These are phyloP conservation scores for Quadroppia sp. DNA, from an alignment of 2,888 invertebrate species.

Conservation along the genomic window DNA sequence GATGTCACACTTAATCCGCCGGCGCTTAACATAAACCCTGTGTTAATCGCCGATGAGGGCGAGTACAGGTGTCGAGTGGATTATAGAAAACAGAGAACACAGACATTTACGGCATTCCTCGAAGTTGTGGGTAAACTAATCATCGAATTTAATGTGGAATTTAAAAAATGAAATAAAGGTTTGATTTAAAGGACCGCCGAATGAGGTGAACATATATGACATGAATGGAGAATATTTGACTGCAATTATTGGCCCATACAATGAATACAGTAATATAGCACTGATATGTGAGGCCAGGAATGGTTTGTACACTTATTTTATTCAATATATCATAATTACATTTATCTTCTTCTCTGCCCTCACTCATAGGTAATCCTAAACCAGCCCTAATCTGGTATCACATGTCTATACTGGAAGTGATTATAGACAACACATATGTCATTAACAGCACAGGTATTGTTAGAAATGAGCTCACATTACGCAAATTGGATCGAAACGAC, in stretches of 20 bases:
- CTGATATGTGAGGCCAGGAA: slow-evolving; percentile 81
- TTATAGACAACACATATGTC: slow-evolving; percentile 46
- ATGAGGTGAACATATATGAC: slow-evolving; percentile 77
- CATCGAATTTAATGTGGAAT: too few relatives aligned
- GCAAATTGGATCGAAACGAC: slow-evolving; percentile 43
- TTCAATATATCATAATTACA: not conserved
- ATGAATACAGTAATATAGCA: slow-evolving; percentile 77
- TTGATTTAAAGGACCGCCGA: slow-evolving; percentile 68
- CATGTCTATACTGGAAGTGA: slow-evolving; percentile 23
- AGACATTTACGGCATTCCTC: too few relatives aligned
- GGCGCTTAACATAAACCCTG: slow-evolving; percentile 37
- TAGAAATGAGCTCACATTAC: slow-evolving; percentile 46
- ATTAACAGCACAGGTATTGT: slow-evolving; percentile 44
- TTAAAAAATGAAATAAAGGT: not conserved
- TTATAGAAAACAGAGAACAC: slow-evolving; percentile 84
- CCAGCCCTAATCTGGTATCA: slow-evolving; percentile 46
- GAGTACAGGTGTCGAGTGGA: slow-evolving; percentile 84
- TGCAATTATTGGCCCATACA: slow-evolving; percentile 75
- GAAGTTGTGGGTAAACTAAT: too few relatives aligned
- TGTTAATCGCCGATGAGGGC: slow-evolving; percentile 64
- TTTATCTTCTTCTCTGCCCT: not conserved
- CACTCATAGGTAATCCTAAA: slow-evolving; percentile 45
- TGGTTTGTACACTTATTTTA: slow-evolving; percentile 64
- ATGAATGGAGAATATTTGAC: slow-evolving; percentile 77
- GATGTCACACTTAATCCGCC: slow-evolving; percentile 41